Conservation (phyloP, 2,113 vertebrate genomes). For the Tachysurus fulvidraco region DNA sequence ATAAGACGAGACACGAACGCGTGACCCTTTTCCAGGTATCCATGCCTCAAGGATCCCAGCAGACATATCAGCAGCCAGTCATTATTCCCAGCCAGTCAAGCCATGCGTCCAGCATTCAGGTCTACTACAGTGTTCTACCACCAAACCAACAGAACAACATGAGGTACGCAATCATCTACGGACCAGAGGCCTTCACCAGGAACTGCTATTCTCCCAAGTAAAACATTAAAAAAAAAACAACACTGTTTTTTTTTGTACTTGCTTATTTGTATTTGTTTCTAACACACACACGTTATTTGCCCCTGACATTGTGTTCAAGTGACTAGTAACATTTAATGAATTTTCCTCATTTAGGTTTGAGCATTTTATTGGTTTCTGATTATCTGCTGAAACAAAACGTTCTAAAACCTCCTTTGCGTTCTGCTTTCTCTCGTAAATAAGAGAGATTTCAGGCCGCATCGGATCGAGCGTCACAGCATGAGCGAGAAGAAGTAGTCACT, state of each 20-base stretch:
- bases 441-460: not conserved
- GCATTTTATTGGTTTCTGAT: not conserved
- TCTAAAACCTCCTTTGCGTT: not conserved
- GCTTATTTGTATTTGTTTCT: not conserved
- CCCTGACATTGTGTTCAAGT: not conserved
- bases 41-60: conserved; percentile 84
- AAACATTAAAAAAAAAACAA: no score
- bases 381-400: not conserved
- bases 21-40: conserved; percentile 71
- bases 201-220: not conserved
- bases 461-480: not conserved
- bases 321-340: not conserved
- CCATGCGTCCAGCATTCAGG: conserved; percentile 81
- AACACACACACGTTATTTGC: not conserved
- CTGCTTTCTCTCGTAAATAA: not conserved
- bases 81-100: conserved; percentile 80
- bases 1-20: not conserved
- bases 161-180: conserved; percentile 66
- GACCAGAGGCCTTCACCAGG: not conserved
- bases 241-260: no score
- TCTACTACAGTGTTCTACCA: conserved; percentile 85
- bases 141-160: conserved; percentile 82
- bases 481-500: conserved; percentile 32
- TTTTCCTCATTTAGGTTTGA: not conserved
- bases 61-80: conserved; percentile 84